Evolutionary conservation across 2,888 invertebrate species (phyloP), one percentile per base, ranked within the genome.

Genomic region (Eupithecia vulgata): DNA sequence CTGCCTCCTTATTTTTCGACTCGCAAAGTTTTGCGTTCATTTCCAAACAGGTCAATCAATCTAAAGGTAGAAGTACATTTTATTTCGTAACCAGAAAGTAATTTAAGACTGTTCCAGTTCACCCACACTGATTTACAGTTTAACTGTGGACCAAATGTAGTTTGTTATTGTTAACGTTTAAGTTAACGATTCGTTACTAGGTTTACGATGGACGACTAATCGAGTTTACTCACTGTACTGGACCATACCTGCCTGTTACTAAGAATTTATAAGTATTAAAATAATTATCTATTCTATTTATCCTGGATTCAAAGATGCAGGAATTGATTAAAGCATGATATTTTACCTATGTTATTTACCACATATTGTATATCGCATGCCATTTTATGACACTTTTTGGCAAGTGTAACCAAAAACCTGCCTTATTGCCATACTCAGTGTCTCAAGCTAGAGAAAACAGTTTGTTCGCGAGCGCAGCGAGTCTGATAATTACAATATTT

Each of bases 181-280:
- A 74, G 45, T 76, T 78, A 79, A 79, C 79, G 78, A 77, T 71
- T 25, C 71, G 61, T 76, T 65, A 76, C 73, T 77, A 52, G 78
- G 79, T 79, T 79, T 76, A 78, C 71, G 72, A 74, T 30, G 30
- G 71, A 34, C 70, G 68, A 72, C 69, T 68, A 74, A 37, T 37
- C 21, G 40, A 15, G n/a, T 65, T 65, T 65, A n/a, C 62, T 5
- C 57, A 25, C n/a, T 37, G 62, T 37, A 21, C 62, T 62, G n/a
- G 52, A 52, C 57, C 37, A 12, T 37, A 64, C 62, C 62, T 37
- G 62, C 21, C 57, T 57, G 13, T 25, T 52, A 21, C 52, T 52
- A 21, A 10, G 4, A 52, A 21, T 21, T 10, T 30, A 30, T 30
- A 30, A 1, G 30, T 30, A 30, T n/a, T 30, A 10, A 52, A 10